phyloP scores from a whole-genome alignment of 2,888 invertebrate species.

The Noctua fimbriata region DNA sequence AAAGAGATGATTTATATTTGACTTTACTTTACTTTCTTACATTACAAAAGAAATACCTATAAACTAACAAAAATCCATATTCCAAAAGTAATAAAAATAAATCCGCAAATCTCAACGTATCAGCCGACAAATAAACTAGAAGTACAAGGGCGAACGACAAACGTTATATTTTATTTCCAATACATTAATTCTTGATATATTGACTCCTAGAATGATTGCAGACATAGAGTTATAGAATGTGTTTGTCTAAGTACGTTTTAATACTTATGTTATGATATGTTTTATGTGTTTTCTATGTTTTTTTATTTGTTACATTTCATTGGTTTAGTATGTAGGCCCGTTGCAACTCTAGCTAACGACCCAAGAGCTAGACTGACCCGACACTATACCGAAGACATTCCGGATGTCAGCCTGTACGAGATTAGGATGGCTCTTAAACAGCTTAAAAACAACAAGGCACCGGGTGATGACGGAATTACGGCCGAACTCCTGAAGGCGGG shows the following conservation, averaged over 20 bases:
- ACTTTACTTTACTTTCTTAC: background rate
- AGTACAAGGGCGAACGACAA: constrained; percentile 78
- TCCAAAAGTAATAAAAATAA: constrained; percentile 58
- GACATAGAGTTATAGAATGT: constrained; percentile 37
- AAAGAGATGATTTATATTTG: background rate
- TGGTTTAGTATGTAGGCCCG: constrained; percentile 1
- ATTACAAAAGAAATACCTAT: background rate
- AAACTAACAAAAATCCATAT: constrained; percentile 42
- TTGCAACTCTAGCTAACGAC: too few relatives aligned
- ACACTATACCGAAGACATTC: too few relatives aligned
- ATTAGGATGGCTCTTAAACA: too few relatives aligned
- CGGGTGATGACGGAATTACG: too few relatives aligned
- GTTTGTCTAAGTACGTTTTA: constrained; percentile 45
- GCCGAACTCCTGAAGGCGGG: too few relatives aligned
- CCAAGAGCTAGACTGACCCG: too few relatives aligned
- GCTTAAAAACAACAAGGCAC: too few relatives aligned
- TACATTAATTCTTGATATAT: constrained; percentile 85
- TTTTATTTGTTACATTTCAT: constrained; percentile 30
- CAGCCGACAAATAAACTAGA: constrained; percentile 79
- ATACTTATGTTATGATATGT: constrained; percentile 16
- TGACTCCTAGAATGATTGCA: constrained; percentile 63
- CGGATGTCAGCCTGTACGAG: too few relatives aligned
- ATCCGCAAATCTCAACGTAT: constrained; percentile 76
- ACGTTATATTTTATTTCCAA: constrained; percentile 85
- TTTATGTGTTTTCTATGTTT: constrained; percentile 53